Conservation (phyloP, 1,140 invertebrate genomes). For the Sitobion miscanthi region DNA sequence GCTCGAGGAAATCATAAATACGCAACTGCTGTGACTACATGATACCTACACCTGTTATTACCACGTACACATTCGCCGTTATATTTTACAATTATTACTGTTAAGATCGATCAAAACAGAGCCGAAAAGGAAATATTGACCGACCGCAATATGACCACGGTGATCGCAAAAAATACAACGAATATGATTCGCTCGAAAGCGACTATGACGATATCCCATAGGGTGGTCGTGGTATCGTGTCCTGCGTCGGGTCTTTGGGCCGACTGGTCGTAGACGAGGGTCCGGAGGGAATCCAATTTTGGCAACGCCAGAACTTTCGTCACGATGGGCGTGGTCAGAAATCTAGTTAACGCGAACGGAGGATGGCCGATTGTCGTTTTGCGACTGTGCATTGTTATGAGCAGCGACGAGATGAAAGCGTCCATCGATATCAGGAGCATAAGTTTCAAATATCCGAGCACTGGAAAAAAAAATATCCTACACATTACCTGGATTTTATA, state of each 20-base stretch:
- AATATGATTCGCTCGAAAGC: slow-evolving; percentile 10
- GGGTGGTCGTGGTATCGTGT: background rate
- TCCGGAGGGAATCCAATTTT: background rate
- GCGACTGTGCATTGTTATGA: background rate
- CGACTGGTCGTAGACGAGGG: background rate
- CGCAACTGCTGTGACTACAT: background rate
- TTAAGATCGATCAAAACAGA: background rate
- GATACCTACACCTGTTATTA: background rate
- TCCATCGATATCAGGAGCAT: slow-evolving; percentile 23
- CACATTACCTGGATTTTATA: background rate
- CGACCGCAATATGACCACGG: background rate
- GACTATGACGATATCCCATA: slow-evolving; percentile 22
- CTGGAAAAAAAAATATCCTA: background rate
- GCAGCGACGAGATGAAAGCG: background rate
- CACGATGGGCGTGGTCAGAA: slow-evolving; percentile 23
- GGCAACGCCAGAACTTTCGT: background rate
- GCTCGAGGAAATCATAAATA: background rate
- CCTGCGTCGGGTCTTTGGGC: background rate
- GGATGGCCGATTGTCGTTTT: background rate
- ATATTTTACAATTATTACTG: background rate
- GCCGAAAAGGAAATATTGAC: background rate
- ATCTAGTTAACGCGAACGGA: slow-evolving; percentile 7
- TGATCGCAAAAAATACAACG: background rate
- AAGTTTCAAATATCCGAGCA: slow-evolving; percentile 19
- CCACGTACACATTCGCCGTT: background rate